Conservation (phyloP, 92 coral and sea anemone genomes). For the Desmophyllum pertusum region DNA sequence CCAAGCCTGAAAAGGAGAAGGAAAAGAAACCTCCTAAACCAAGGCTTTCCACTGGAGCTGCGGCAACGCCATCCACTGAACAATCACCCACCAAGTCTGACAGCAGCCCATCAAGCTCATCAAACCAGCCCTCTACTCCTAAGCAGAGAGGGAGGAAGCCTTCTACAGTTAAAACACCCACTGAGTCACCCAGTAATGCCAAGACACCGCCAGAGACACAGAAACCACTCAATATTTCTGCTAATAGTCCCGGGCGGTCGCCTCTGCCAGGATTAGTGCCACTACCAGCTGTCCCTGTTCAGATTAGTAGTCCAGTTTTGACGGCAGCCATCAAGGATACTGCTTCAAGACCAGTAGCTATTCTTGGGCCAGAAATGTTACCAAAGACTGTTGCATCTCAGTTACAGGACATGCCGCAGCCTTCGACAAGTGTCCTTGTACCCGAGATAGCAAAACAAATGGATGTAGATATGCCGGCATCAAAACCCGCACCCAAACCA, state of each 20-base stretch:
- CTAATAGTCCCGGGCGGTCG: constrained; percentile 30
- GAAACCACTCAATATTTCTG: constrained; percentile 19
- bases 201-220: constrained; percentile 44
- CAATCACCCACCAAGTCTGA: constrained; percentile 67
- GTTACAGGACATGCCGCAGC: constrained; percentile 30
- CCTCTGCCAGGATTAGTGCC: constrained; percentile 32
- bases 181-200: constrained; percentile 31
- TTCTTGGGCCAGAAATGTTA: constrained; percentile 42
- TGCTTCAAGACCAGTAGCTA: not conserved
- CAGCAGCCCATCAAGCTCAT: constrained; percentile 19
- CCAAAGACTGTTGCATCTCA: constrained; percentile 29
- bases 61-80: constrained; percentile 44
- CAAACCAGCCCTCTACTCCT: constrained; percentile 41
- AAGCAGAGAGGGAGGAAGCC: constrained; percentile 94
- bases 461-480: constrained; percentile 4
- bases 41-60: constrained; percentile 65
- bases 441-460: constrained; percentile 12
- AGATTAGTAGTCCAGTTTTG: constrained; percentile 35
- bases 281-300: constrained; percentile 44
- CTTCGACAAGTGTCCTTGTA: constrained; percentile 31
- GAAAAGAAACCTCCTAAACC: constrained; percentile 72
- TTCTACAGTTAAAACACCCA: constrained; percentile 68
- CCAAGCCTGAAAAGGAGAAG: constrained; percentile 55
- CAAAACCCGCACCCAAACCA: constrained; percentile 16
- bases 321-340: constrained; percentile 12